phyloP scores from a whole-genome alignment of 2,888 invertebrate genomes.

The Brachyptera risi region DNA sequence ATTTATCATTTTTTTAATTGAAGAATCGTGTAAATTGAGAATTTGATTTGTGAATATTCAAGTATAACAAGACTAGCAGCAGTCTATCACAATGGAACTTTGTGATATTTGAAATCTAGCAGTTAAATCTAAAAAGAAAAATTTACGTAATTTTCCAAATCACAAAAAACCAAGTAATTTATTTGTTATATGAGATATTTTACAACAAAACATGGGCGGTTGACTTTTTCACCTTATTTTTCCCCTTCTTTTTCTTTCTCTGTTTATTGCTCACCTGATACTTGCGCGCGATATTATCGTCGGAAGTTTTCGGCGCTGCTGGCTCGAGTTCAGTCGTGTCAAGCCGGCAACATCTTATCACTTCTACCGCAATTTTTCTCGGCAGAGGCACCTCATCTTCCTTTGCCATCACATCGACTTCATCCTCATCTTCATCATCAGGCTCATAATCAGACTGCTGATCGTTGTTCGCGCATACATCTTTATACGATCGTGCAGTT shows the following conservation, averaged over 20 bases:
- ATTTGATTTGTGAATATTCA: no score
- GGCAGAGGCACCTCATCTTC: no score
- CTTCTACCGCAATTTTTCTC: neutral
- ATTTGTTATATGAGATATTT: no score
- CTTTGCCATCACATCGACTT: neutral
- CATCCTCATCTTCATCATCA: neutral
- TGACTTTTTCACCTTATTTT: slow-evolving; percentile 6
- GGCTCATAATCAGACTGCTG: neutral
- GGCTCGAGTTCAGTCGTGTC: neutral
- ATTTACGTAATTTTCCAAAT: no score
- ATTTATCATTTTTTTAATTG: no score
- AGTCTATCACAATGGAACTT: no score
- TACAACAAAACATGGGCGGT: neutral
- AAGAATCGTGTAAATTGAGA: no score
- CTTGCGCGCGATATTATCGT: neutral
- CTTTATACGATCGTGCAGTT: neutral
- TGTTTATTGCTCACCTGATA: slow-evolving; percentile 6
- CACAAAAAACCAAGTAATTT: no score
- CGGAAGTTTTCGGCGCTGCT: neutral
- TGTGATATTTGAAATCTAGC: no score
- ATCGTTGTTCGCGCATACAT: neutral
- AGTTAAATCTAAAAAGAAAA: no score
- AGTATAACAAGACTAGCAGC: no score
- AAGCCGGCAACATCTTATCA: neutral
- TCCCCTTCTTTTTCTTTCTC: slow-evolving; percentile 7